A percentile compares a stretch with the other conserved stretches of the same genome.
These are phyloP conservation scores for Ochropleura plecta DNA, from an alignment of 2,888 invertebrate species.

Conservation along the genomic window DNA sequence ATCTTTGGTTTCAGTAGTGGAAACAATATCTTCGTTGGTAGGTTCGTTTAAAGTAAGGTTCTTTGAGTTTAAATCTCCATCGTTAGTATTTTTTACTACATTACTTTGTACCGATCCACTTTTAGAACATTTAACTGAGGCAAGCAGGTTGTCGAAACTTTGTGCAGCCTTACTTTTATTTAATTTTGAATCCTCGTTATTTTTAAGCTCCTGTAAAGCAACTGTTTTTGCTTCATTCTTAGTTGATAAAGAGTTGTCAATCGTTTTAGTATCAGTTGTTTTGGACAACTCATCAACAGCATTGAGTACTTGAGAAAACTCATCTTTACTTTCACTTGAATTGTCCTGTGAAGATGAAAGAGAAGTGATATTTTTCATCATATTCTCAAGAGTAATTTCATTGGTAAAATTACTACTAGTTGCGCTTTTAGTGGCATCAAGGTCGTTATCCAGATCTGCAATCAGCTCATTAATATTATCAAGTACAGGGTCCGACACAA, in stretches of 20 bases:
- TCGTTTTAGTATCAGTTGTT: constrained; percentile 9
- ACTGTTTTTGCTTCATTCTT: not conserved
- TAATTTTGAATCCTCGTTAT: constrained; percentile 7
- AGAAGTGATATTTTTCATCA: constrained; percentile 74
- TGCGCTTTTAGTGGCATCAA: constrained; percentile 73
- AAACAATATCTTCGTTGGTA: constrained; percentile 74
- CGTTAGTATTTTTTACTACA: not conserved
- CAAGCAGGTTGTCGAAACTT: constrained; percentile 17
- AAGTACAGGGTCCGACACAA: constrained; percentile 78
- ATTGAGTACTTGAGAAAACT: constrained; percentile 66
- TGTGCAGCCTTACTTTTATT: not conserved
- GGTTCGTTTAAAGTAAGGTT: constrained; percentile 4
- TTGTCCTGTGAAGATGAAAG: constrained; percentile 58
- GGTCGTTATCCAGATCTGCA: constrained; percentile 81
- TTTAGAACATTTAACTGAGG: constrained; percentile 10
- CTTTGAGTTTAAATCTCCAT: constrained; percentile 4
- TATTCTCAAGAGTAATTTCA: constrained; percentile 77
- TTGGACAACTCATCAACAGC: constrained; percentile 49
- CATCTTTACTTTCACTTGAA: constrained; percentile 65
- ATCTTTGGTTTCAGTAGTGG: constrained; percentile 74
- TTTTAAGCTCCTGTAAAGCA: constrained; percentile 4
- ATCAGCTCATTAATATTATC: constrained; percentile 84
- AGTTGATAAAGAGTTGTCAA: not conserved
- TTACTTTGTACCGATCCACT: constrained; percentile 5
- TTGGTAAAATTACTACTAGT: constrained; percentile 73